A percentile compares a stretch with the other conserved stretches of the same genome.
Conservation (phyloP, 2,113 vertebrate genomes). For the Dromiciops gliroides region DNA sequence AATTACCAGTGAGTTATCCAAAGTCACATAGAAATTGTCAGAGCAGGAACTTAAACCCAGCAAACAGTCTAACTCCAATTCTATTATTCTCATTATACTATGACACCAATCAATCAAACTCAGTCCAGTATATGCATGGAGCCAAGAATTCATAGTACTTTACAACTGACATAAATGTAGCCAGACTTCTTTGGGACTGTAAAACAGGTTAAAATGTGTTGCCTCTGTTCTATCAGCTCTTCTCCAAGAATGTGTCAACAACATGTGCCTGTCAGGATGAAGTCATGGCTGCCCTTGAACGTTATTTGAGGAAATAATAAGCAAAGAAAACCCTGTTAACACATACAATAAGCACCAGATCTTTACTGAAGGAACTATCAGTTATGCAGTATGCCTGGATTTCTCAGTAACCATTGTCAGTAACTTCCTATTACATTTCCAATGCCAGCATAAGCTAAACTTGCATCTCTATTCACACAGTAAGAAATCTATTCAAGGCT, state of each 20-base stretch:
- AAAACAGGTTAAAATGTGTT: background rate
- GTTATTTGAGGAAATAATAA: conserved; percentile 9
- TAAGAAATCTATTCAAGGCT: too few relatives aligned
- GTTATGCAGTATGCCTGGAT: background rate
- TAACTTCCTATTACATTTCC: background rate
- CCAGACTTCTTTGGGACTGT: background rate
- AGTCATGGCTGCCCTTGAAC: conserved; percentile 5
- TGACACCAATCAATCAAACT: background rate
- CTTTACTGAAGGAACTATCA: background rate
- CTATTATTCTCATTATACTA: background rate
- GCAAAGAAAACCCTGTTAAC: conserved; percentile 20
- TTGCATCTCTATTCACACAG: background rate
- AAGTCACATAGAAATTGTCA: background rate
- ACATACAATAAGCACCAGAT: conserved; percentile 13
- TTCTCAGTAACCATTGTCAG: background rate
- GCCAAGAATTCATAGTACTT: background rate
- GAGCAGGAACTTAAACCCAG: background rate
- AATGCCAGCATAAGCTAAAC: conserved; percentile 40
- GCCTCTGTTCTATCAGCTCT: background rate
- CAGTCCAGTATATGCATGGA: background rate
- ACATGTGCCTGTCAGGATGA: conserved; percentile 9
- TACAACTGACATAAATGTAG: background rate
- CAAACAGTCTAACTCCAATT: background rate
- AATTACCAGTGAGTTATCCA: background rate
- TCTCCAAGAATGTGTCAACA: background rate